Conservation (phyloP, 1,140 invertebrate species). For the Halyomorpha halys region DNA sequence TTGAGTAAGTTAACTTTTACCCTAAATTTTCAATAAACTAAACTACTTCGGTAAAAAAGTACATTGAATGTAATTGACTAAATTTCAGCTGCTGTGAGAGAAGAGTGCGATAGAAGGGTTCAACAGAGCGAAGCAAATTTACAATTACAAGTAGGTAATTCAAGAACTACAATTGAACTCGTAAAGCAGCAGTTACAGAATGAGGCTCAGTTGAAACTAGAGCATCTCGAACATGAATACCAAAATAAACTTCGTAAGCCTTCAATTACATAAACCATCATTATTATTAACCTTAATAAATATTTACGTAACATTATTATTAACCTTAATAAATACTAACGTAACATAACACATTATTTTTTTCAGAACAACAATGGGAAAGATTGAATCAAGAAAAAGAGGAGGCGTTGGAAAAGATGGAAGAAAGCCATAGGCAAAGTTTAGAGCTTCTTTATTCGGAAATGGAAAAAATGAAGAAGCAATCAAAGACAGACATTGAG, state of each 20-base stretch:
- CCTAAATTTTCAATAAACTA: too few species aligned
- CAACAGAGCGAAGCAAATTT: constrained; percentile 36
- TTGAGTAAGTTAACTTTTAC: constrained; percentile 40
- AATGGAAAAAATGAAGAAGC: not conserved
- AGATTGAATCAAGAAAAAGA: not conserved
- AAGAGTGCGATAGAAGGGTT: constrained; percentile 36
- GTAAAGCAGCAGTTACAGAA: constrained; percentile 41
- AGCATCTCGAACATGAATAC: constrained; percentile 37
- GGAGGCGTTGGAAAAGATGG: not conserved
- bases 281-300: too few species aligned
- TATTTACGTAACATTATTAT: not conserved
- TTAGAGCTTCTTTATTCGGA: not conserved
- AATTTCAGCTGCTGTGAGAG: constrained; percentile 36
- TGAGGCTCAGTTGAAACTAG: constrained; percentile 37
- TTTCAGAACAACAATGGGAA: not conserved
- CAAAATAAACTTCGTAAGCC: constrained; percentile 33
- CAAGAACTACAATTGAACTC: constrained; percentile 37
- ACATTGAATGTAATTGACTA: not conserved
- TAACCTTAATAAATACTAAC: too few species aligned
- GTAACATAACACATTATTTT: too few species aligned
- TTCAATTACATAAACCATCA: too few species aligned
- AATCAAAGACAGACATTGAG: not conserved
- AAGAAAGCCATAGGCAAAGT: not conserved
- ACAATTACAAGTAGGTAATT: constrained; percentile 36
- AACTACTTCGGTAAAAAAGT: too few species aligned